Conservation (phyloP, 2,888 invertebrate species). For the Parnassius mnemosyne region DNA sequence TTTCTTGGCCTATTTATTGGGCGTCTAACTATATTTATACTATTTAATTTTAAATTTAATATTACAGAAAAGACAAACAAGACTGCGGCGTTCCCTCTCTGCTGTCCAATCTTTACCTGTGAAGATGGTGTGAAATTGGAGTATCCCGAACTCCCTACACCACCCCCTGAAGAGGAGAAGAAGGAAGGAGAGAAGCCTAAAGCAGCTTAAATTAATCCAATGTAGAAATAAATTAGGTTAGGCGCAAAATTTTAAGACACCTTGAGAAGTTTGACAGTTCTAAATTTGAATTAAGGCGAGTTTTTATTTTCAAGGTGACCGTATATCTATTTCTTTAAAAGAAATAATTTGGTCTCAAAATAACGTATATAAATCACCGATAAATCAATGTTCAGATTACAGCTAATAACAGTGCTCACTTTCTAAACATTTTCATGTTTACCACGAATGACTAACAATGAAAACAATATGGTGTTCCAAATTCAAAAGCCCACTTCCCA, state of each 20-base stretch:
- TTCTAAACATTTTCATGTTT: constrained; percentile 36
- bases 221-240: constrained; percentile 12
- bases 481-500: constrained; percentile 50
- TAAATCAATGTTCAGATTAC: constrained; percentile 36
- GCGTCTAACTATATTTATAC: too few species aligned
- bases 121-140: constrained; percentile 92
- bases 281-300: constrained; percentile 27
- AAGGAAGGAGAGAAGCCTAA: constrained; percentile 63
- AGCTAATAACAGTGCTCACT: constrained; percentile 32
- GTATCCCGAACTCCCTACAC: constrained; percentile 88
- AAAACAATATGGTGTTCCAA: constrained; percentile 29
- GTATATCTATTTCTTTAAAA: constrained; percentile 27
- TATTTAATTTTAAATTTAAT: constrained; percentile 25
- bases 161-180: constrained; percentile 62
- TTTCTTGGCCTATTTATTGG: too few species aligned
- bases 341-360: constrained; percentile 49
- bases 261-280: constrained; percentile 27
- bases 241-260: constrained; percentile 26
- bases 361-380: constrained; percentile 35
- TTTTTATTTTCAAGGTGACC: constrained; percentile 26
- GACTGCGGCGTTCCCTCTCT: constrained; percentile 91
- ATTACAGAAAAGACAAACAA: constrained; percentile 91
- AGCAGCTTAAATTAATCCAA: constrained; percentile 55
- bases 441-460: constrained; percentile 35
- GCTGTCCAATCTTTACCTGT: constrained; percentile 92